Conservation (phyloP, 2,113 vertebrate genomes). For the Phoenicopterus ruber region DNA sequence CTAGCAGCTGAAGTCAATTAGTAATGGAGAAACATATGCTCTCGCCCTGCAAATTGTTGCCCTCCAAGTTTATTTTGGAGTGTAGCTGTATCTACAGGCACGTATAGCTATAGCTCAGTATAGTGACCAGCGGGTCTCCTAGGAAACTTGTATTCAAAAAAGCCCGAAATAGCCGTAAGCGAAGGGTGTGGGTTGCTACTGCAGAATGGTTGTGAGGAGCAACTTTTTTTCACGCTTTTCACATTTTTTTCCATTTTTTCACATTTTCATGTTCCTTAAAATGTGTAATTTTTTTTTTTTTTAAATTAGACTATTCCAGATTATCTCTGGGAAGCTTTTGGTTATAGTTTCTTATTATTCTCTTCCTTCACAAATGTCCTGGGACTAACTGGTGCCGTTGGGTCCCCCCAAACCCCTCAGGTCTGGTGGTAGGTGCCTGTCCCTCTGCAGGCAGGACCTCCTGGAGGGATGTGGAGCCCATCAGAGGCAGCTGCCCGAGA, state of each 20-base stretch:
- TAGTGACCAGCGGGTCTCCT: neutral
- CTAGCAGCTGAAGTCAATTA: neutral
- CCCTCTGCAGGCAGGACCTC: neutral
- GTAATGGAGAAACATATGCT: neutral
- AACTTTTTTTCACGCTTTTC: neutral
- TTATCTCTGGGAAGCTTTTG: neutral
- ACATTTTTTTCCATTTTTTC: neutral
- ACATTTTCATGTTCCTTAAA: neutral
- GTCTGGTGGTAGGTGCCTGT: neutral
- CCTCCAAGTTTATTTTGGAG: neutral
- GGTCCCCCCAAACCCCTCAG: neutral
- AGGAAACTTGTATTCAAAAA: neutral
- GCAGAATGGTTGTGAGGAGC: neutral
- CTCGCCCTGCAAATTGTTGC: neutral
- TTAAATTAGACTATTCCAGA: neutral
- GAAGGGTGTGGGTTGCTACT: neutral
- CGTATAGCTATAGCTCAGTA: neutral
- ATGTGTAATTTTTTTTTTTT: neutral
- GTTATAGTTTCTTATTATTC: neutral
- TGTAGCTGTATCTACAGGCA: neutral
- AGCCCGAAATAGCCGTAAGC: neutral
- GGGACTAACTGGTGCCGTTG: neutral
- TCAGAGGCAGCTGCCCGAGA: neutral
- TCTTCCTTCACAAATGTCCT: neutral
- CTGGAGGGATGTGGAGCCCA: neutral